Conservation (phyloP, 1,140 invertebrate genomes). For the Cydia amplana region DNA sequence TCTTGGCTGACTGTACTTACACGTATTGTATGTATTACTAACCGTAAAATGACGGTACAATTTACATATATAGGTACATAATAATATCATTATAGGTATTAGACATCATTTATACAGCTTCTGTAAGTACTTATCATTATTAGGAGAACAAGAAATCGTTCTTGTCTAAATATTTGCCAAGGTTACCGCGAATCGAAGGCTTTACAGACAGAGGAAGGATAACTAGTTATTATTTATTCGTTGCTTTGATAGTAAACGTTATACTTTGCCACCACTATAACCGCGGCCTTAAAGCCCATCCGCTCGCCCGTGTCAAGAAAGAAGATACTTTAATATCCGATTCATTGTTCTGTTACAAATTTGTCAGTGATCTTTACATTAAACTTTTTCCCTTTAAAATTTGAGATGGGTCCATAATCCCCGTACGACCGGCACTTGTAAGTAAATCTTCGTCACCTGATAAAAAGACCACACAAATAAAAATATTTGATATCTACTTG, state of each 20-base stretch:
- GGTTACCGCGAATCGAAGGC: no score
- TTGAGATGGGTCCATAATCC: constrained; percentile 74
- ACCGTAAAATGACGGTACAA: no score
- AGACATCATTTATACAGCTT: no score
- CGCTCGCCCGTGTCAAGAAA: constrained; percentile 75
- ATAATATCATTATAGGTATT: no score
- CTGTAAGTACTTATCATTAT: no score
- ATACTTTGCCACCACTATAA: constrained; percentile 38
- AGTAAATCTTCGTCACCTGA: constrained; percentile 64
- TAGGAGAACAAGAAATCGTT: no score
- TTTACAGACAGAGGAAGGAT: no score
- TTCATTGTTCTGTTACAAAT: constrained; percentile 80
- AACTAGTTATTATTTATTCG: background rate
- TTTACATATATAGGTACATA: no score
- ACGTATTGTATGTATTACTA: no score
- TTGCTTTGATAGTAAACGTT: background rate
- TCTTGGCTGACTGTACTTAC: no score
- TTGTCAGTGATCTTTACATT: constrained; percentile 79
- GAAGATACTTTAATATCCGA: constrained; percentile 77
- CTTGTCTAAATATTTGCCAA: no score
- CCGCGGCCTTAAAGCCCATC: constrained; percentile 62
- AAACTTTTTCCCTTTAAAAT: constrained; percentile 77
- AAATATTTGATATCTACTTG: constrained; percentile 51
- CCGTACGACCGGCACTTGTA: constrained; percentile 56
- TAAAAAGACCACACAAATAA: constrained; percentile 70